A percentile compares a stretch with the other conserved stretches of the same genome.
Evolutionary conservation across 1,140 invertebrate genomes (phyloP).

Genomic region (Drosophila baimaii): DNA sequence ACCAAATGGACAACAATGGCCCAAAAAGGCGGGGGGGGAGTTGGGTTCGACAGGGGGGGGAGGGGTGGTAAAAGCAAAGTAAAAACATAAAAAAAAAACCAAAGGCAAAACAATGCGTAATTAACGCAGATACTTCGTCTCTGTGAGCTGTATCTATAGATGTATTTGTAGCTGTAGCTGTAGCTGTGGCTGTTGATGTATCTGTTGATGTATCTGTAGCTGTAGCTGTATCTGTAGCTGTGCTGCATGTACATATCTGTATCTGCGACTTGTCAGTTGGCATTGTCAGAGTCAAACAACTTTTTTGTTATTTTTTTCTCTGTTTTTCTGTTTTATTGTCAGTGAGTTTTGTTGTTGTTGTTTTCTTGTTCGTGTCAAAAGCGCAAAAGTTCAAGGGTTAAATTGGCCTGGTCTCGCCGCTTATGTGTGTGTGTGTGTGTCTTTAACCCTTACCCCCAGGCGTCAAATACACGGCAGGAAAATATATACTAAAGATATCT

Average conservation of each 20-base stretch:
- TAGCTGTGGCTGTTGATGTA: too few species aligned
- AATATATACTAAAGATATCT: too few species aligned
- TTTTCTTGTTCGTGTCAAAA: slow-evolving; percentile 59
- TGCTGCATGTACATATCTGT: too few species aligned
- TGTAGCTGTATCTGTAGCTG: slow-evolving; percentile 25
- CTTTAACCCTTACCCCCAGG: slow-evolving; percentile 6
- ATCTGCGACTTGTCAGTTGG: slow-evolving; percentile 66
- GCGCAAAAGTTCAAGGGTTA: slow-evolving; percentile 79
- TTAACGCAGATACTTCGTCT: slow-evolving; percentile 53
- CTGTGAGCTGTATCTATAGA: slow-evolving; percentile 24
- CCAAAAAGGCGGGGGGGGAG: slow-evolving; percentile 22
- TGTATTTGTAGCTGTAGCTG: slow-evolving; percentile 16
- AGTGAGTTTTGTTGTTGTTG: slow-evolving; percentile 50
- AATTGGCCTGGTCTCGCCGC: slow-evolving; percentile 35
- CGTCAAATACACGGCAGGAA: too few species aligned
- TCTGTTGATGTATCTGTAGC: slow-evolving; percentile 14
- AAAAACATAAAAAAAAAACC: too few species aligned
- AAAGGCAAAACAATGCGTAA: slow-evolving; percentile 78
- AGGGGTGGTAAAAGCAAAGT: slow-evolving; percentile 25
- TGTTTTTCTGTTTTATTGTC: slow-evolving; percentile 18
- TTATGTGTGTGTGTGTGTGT: slow-evolving; percentile 3
- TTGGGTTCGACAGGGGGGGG: slow-evolving; percentile 40
- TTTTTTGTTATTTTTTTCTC: slow-evolving; percentile 34
- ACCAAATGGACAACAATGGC: slow-evolving; percentile 77
- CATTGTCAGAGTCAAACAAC: slow-evolving; percentile 78